A percentile compares a stretch with the other conserved stretches of the same genome.
Conservation (phyloP, 1,140 invertebrate species). For the Harpegnathos saltator region DNA sequence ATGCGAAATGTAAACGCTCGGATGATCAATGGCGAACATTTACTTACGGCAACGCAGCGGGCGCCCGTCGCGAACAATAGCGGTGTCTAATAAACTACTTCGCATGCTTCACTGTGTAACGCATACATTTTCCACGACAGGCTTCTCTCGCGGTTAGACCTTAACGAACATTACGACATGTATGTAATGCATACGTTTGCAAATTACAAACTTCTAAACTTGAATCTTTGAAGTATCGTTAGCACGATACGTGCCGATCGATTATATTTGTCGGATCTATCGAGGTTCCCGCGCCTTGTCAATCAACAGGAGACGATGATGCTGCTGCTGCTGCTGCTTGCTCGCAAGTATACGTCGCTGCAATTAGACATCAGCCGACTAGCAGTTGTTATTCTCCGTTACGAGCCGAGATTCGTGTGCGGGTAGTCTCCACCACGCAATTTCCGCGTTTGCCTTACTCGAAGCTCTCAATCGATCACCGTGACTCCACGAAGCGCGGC, state of each 20-base stretch:
- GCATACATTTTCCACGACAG: slow-evolving; percentile 58
- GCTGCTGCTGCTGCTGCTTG: too few relatives aligned
- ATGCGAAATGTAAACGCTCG: slow-evolving; percentile 53
- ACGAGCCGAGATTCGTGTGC: too few relatives aligned
- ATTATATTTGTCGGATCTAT: too few relatives aligned
- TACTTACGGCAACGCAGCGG: slow-evolving; percentile 55
- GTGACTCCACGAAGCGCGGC: background rate
- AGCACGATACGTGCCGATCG: too few relatives aligned
- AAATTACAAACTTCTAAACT: too few relatives aligned
- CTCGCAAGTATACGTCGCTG: background rate
- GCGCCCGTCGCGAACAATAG: slow-evolving; percentile 59
- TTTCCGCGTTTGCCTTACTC: background rate
- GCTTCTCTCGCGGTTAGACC: slow-evolving; percentile 39
- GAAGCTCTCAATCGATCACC: slow-evolving; percentile 43
- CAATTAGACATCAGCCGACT: background rate
- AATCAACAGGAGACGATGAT: background rate
- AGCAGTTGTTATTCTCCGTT: background rate
- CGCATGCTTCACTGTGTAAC: slow-evolving; percentile 34
- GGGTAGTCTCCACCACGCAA: too few relatives aligned
- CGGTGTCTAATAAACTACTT: slow-evolving; percentile 70
- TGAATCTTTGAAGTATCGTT: too few relatives aligned
- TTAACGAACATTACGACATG: slow-evolving; percentile 31
- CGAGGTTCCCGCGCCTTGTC: background rate
- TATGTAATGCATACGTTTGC: slow-evolving; percentile 32
- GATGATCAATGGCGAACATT: slow-evolving; percentile 54